Evolutionary conservation across 37 sponge, comb jelly and placozoan species (phyloP).

Genomic region (Corticium candelabrum): DNA sequence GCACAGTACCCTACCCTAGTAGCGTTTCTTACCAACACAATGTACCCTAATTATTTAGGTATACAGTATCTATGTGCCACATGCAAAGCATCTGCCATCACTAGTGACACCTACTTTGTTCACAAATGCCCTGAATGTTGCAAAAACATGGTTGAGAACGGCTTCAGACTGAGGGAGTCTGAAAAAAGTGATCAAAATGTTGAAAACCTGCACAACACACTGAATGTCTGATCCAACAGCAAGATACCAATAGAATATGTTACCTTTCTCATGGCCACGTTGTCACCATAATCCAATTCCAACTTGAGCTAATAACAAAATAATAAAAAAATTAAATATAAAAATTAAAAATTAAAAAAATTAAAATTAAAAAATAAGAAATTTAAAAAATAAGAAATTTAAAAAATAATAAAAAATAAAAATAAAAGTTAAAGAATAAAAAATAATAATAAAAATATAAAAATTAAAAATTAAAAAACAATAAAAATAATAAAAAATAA

Average conservation of each 20-base stretch:
- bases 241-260: too few relatives aligned
- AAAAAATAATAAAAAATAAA: not conserved
- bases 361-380: too few relatives aligned
- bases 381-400: too few relatives aligned
- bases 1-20: too few relatives aligned
- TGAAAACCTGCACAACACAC: slow-evolving; percentile 38
- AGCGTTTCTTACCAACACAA: too few relatives aligned
- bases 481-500: too few relatives aligned
- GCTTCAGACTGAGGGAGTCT: slow-evolving; percentile 43
- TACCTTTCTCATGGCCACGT: not conserved
- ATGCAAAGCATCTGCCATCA: too few relatives aligned
- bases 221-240: too few relatives aligned
- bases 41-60: too few relatives aligned
- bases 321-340: slow-evolving; percentile 3
- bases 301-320: not conserved
- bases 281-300: not conserved
- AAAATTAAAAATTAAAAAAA: too few relatives aligned
- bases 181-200: slow-evolving; percentile 43
- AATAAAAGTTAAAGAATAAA: not conserved
- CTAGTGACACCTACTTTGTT: slow-evolving; percentile 34
- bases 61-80: too few relatives aligned
- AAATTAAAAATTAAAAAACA: too few relatives aligned
- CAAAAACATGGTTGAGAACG: slow-evolving; percentile 48
- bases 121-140: slow-evolving; percentile 46
- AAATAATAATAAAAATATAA: not conserved